A percentile compares a stretch with the other conserved stretches of the same genome.
Evolutionary conservation across 2,888 invertebrate species (phyloP).

Genomic region (Trissoscelio sp.): DNA sequence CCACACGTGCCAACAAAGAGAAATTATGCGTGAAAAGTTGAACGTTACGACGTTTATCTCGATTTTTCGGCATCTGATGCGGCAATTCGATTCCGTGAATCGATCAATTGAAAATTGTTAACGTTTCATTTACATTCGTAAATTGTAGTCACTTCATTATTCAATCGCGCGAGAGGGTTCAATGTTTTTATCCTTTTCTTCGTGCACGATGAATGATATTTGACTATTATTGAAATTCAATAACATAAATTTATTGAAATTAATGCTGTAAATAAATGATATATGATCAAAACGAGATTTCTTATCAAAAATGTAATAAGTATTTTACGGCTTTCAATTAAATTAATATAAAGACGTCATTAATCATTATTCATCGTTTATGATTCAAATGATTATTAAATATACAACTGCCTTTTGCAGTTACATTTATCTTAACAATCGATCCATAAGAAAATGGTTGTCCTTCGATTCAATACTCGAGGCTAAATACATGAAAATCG

Average conservation of each 20-base stretch:
- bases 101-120: slow-evolving; percentile 42
- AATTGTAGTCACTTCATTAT: slow-evolving; percentile 32
- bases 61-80: slow-evolving; percentile 47
- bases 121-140: slow-evolving; percentile 41
- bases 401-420: neutral
- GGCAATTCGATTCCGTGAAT: slow-evolving; percentile 45
- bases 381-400: neutral
- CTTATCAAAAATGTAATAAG: neutral
- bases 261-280: slow-evolving; percentile 14
- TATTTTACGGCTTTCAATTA: no score
- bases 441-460: neutral
- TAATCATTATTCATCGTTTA: no score
- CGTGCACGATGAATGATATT: neutral
- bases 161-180: neutral
- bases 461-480: slow-evolving; percentile 23
- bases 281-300: neutral
- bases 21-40: slow-evolving; percentile 64
- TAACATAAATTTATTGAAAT: slow-evolving; percentile 22
- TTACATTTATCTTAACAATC: neutral
- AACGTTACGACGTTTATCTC: slow-evolving; percentile 48
- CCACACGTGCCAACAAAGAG: slow-evolving; percentile 59
- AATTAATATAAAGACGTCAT: no score
- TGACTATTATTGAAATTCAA: slow-evolving; percentile 15
- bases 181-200: slow-evolving; percentile 2
- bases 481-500: slow-evolving; percentile 12